Base-by-base conservation (phyloP, 1,140 invertebrate species). In the Thaumatotibia leucotreta region DNA sequence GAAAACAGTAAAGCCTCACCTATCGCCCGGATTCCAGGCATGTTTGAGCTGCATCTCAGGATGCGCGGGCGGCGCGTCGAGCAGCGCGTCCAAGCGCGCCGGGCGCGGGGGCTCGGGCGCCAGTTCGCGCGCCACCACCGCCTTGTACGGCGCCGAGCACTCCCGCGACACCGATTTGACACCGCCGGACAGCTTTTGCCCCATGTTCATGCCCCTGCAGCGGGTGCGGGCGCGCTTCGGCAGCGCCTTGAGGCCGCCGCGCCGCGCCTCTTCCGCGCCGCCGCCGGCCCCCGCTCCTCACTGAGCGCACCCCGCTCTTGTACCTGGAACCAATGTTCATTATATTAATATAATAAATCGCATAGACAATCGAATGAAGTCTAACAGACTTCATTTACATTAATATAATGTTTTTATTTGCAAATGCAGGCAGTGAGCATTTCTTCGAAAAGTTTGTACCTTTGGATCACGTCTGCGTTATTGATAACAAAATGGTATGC, bases 1-100 rank as follows among this genome's bases (percentile, higher is more conserved):
- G n/a, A n/a, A n/a, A 20, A 20, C 14, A 45, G 14, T 14, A 39
- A 45, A 45, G 33, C 4, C 68, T 67, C 23, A 91, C 91, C 98
- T 93, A 87, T 99, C 99, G 64, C 99, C 98, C 3, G 97, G 95
- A 88, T 99, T 99, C 98, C 98, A 99, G 49, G 97, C 96, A 88
- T 99, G 97, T 86, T 97, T 97, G 54, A 98, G 83, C 91, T 98
- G 97, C 58, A 95, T 93, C 82, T 99, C 98, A 74, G 95, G 93
- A 66, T 95, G 94, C 63, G 95, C 97, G 61, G 97, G 95, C 68
- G 98, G 98, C 97, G 98, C 98, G 91, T 99, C 98, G 66, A 99
- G 93, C 71, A 99, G 92, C 84, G 98, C 97, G 92, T 99, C 98
- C 72, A 99, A 94, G 73, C 98, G 94, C 66, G 96, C 95, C 39